These are phyloP conservation scores for Calyptomena viridis DNA, from an alignment of 2,113 vertebrate genomes.

Conservation along the genomic window DNA sequence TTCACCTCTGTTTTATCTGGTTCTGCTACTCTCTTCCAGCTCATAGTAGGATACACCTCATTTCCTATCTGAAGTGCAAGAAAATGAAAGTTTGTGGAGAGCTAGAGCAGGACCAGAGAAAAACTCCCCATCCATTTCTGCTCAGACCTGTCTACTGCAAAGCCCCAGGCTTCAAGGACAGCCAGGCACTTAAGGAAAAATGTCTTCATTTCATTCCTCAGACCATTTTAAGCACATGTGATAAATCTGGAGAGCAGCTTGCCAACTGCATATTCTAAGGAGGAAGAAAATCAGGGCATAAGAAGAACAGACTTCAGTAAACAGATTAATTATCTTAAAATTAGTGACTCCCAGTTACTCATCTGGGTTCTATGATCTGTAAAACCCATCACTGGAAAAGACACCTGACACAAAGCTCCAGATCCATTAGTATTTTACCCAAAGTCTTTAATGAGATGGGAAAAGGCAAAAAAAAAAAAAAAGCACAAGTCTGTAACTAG, in stretches of 20 bases:
- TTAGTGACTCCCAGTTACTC: background rate
- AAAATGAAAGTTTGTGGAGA: background rate
- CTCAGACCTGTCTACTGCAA: background rate
- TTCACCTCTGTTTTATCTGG: background rate
- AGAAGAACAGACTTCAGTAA: background rate
- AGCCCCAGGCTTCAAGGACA: background rate
- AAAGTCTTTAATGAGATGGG: background rate
- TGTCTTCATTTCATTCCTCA: background rate
- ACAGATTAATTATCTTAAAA: background rate
- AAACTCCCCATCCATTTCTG: background rate
- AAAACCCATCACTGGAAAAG: rapidly evolving
- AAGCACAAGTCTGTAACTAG: background rate
- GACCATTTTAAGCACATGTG: background rate
- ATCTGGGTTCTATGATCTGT: background rate
- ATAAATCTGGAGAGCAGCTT: background rate
- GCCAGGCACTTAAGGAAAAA: background rate
- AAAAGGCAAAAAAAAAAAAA: background rate
- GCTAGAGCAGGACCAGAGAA: background rate
- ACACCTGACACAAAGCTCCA: rapidly evolving
- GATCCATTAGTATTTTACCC: background rate
- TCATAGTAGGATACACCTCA: background rate
- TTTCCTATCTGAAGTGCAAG: background rate
- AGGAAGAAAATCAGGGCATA: background rate
- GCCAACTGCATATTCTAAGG: background rate
- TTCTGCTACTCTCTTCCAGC: background rate